Base-by-base conservation (phyloP, 2,797 vertebrate species). In the Megalops cyprinoides region DNA sequence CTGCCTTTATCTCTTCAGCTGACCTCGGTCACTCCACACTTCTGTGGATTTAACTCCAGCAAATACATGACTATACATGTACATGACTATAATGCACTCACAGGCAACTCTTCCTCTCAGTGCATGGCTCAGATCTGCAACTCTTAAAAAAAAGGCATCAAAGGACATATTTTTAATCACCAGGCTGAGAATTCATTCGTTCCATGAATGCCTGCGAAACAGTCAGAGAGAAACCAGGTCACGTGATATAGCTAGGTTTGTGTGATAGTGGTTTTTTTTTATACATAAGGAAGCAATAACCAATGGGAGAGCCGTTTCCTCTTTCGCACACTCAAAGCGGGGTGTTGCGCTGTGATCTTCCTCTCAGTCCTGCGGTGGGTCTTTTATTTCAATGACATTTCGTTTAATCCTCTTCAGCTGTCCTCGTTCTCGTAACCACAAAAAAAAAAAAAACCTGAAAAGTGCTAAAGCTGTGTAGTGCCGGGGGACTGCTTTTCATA, bases 351-450 rank as follows among this genome's bases (percentile, higher is more conserved):
- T 88, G 87, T 87, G 85, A 83, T 89, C 91, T 92, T 93, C 91
- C 90, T 90, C 86, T 85, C 69, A 81, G 87, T 94, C 89, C 94
- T 92, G 91, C 86, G 90, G 93, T 93, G 90, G 92, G 88, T 86
- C 82, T 85, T 90, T 92, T 93, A 92, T 84, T 94, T 91, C 92
- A 93, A 93, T 90, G 92, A 93, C 90, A 89, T 93, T 94, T 90
- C 84, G 84, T 84, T 87, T 95, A 95, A 95, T 94, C 92, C 92
- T 83, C 87, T 87, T 94, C 94, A 95, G 93, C 92, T 95, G 94
- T 88, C 89, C 94, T 88, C 89, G 87, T 89, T 95, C 92, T 89
- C 84, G 91, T 91, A 92, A 93, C 89, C 91, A 89, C n/a, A n/a
- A n/a, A n/a, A n/a, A n/a, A n/a, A n/a, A n/a, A n/a, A n/a, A n/a